Percentiles rank a stretch among this genome's conserved stretches.
Conservation (phyloP, 1,140 invertebrate species). For the Calliopsis andreniformis region DNA sequence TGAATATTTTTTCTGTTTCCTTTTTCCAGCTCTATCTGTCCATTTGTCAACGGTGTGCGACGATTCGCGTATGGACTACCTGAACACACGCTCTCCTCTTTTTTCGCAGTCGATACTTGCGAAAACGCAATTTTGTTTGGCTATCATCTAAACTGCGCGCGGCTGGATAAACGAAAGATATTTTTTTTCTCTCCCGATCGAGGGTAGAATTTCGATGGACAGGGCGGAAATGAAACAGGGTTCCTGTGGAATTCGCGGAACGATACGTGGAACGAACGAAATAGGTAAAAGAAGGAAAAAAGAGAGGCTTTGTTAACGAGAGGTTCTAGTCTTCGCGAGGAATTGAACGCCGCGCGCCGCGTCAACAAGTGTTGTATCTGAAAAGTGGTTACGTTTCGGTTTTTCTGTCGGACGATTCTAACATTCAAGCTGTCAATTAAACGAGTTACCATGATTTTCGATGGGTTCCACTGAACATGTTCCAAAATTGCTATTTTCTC, state of each 20-base stretch:
- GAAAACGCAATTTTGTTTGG: neutral
- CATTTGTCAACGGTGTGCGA: neutral
- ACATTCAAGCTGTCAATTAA: neutral
- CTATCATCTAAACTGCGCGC: neutral
- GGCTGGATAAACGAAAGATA: constrained; percentile 3
- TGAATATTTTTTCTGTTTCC: neutral
- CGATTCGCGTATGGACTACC: neutral
- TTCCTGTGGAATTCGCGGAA: neutral
- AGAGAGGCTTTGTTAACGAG: neutral
- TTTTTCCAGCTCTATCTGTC: neutral
- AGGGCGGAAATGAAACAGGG: constrained; percentile 33
- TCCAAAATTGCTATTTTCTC: too few species aligned
- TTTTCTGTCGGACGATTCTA: neutral
- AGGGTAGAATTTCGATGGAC: constrained; percentile 1
- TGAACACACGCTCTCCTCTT: neutral
- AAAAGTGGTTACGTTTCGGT: neutral
- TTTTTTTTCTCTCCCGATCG: neutral
- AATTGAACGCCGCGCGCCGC: neutral
- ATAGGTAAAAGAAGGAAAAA: neutral
- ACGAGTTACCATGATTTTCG: neutral
- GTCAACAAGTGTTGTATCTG: neutral
- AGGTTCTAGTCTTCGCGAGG: neutral
- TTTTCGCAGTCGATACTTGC: neutral
- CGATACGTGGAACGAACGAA: neutral
- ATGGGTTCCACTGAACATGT: too few species aligned